Percentiles rank a stretch among this genome's conserved stretches.
Evolutionary conservation across 2,888 invertebrate species (phyloP).

Genomic region (Tiliacea aurago): DNA sequence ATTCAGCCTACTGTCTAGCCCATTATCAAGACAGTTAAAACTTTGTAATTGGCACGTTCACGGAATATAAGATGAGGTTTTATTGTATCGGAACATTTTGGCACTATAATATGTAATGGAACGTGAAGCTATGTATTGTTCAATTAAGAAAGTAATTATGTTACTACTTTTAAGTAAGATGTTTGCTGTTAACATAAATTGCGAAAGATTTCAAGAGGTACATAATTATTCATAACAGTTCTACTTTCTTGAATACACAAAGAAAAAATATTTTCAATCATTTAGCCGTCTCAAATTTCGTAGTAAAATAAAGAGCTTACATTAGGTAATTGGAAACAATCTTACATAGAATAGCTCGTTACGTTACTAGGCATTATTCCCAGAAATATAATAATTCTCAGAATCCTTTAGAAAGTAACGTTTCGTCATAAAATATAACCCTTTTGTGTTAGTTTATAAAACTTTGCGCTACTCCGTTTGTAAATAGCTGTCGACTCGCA

Average conservation of each 20-base stretch:
- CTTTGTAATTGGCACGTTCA: slow-evolving; percentile 47
- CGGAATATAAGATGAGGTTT: slow-evolving; percentile 22
- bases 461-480: slow-evolving; percentile 8
- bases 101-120: not conserved
- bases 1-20: slow-evolving; percentile 19
- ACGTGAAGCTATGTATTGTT: slow-evolving; percentile 11
- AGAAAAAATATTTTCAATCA: not conserved
- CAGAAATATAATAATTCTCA: not conserved
- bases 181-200: slow-evolving; percentile 5
- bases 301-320: not conserved
- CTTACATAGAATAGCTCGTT: not conserved
- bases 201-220: slow-evolving; percentile 13
- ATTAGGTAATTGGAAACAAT: slow-evolving; percentile 20
- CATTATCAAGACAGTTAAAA: slow-evolving; percentile 50
- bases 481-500: not conserved
- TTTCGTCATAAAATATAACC: slow-evolving; percentile 15
- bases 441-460: slow-evolving; percentile 20
- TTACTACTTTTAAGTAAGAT: slow-evolving; percentile 23
- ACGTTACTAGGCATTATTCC: not conserved
- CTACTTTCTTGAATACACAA: slow-evolving; percentile 8
- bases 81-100: slow-evolving; percentile 6
- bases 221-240: not conserved
- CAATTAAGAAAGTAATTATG: slow-evolving; percentile 22
- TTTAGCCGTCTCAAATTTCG: not conserved
- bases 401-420: not conserved